phyloP scores from a whole-genome alignment of 2,797 vertebrate species.

The Chaetophractus vellerosus region DNA sequence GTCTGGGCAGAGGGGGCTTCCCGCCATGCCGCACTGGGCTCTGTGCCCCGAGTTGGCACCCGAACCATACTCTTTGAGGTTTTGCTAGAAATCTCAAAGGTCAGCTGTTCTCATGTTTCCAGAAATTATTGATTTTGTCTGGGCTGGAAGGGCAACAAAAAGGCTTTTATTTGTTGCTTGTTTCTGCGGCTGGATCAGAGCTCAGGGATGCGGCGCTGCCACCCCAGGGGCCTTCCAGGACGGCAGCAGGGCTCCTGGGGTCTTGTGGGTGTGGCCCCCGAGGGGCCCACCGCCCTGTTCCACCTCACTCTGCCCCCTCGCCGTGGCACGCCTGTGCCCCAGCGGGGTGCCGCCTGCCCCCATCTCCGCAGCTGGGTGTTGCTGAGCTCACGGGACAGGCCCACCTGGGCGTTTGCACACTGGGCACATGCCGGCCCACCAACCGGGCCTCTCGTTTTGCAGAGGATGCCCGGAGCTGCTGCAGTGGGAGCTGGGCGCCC shows the following conservation, averaged over 20 bases:
- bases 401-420: no score
- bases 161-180: neutral
- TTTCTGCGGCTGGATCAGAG: neutral
- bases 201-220: neutral
- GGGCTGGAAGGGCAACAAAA: conserved; percentile 22
- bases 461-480: no score
- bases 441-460: no score
- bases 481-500: neutral
- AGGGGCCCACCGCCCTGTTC: fast-evolving
- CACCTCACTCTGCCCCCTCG: no score
- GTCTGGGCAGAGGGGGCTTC: neutral
- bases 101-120: conserved; percentile 67
- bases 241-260: neutral
- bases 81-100: conserved; percentile 76
- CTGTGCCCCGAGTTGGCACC: neutral
- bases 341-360: no score
- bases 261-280: no score
- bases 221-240: fast-evolving
- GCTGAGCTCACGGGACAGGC: no score
- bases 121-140: conserved; percentile 72
- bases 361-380: no score
- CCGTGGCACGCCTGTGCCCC: no score
- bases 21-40: neutral
- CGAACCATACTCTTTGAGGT: neutral
- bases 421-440: no score